These are phyloP conservation scores for Myripristis jacobus DNA, from an alignment of 2,797 vertebrate genomes.

Conservation along the genomic window DNA sequence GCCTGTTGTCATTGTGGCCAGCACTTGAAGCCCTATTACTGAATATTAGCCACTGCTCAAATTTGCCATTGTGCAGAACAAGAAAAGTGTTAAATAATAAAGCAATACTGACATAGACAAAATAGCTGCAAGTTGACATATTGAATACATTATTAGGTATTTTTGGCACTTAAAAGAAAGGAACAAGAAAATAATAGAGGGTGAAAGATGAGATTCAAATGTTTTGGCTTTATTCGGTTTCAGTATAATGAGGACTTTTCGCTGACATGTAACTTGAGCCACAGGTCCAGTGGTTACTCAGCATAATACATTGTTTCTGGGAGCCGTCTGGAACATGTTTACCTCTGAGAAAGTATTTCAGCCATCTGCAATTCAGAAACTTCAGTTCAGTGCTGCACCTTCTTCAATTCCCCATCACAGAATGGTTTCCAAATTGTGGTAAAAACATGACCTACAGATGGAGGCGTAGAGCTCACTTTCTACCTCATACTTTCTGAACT, in stretches of 20 bases:
- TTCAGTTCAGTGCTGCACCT: not conserved
- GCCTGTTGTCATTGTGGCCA: not conserved
- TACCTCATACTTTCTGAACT: conserved; percentile 17
- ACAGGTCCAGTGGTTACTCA: conserved; percentile 29
- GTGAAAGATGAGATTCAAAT: conserved; percentile 1
- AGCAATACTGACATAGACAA: too few relatives aligned
- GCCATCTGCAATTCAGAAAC: conserved; percentile 29
- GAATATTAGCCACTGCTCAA: not conserved
- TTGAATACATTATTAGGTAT: too few relatives aligned
- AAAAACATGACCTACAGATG: conserved; percentile 28
- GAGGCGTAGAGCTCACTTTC: conserved; percentile 9
- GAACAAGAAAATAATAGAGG: conserved; percentile 1
- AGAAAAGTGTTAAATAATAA: too few relatives aligned
- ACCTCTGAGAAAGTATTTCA: conserved; percentile 15
- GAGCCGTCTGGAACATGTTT: conserved; percentile 34
- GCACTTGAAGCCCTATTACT: not conserved
- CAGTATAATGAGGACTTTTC: not conserved
- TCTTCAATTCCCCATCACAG: conserved; percentile 31
- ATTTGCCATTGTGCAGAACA: too few relatives aligned
- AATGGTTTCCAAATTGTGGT: conserved; percentile 4
- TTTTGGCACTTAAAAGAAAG: not conserved
- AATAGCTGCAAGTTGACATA: too few relatives aligned
- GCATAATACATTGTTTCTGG: conserved; percentile 40
- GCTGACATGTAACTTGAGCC: conserved; percentile 30
- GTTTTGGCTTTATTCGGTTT: conserved; percentile 1